Evolutionary conservation across 1,140 invertebrate genomes (phyloP).

Genomic region (Anastrepha obliqua): DNA sequence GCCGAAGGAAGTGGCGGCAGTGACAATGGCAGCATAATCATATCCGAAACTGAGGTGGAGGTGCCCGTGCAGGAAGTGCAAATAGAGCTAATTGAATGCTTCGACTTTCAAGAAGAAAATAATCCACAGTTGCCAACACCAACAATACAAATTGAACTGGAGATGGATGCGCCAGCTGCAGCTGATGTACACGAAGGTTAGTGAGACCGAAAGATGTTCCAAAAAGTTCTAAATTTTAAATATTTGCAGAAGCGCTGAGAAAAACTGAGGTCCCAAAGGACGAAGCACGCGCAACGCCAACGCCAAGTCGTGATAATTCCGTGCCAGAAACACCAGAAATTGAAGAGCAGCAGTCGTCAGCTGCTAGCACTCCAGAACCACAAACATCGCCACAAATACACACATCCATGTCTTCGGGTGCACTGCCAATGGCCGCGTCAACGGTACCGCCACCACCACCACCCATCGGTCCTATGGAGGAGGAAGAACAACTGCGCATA

Average conservation of each 20-base stretch:
- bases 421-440: neutral
- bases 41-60: slow-evolving; percentile 54
- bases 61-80: slow-evolving; percentile 65
- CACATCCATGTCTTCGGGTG: neutral
- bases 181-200: neutral
- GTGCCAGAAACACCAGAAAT: slow-evolving; percentile 28
- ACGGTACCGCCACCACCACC: slow-evolving; percentile 43
- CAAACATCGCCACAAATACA: neutral
- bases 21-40: neutral
- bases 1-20: slow-evolving; percentile 29
- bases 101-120: slow-evolving; percentile 25
- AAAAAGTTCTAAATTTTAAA: neutral
- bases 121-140: slow-evolving; percentile 56
- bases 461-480: slow-evolving; percentile 35
- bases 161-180: neutral
- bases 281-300: neutral
- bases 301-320: neutral
- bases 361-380: neutral
- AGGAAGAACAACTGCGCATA: slow-evolving; percentile 51
- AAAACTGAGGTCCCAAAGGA: neutral
- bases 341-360: neutral
- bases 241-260: neutral
- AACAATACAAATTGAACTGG: slow-evolving; percentile 62
- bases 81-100: slow-evolving; percentile 66
- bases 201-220: neutral